A percentile compares a stretch with the other conserved stretches of the same genome.
These are phyloP conservation scores for Yponomeuta cagnagella DNA, from an alignment of 2,888 invertebrate genomes.

Conservation along the genomic window DNA sequence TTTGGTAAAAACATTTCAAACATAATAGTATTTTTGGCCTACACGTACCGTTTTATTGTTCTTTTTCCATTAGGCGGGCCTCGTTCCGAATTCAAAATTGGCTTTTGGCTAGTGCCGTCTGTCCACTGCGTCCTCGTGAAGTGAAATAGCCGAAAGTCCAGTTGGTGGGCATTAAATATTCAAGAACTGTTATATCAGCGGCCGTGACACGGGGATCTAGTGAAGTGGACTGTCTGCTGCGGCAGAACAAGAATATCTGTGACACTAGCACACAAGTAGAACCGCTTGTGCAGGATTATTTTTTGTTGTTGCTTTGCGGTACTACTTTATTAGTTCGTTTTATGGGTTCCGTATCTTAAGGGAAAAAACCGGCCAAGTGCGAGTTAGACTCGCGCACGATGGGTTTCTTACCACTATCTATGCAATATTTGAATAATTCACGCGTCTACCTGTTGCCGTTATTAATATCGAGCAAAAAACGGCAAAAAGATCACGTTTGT, in stretches of 20 bases:
- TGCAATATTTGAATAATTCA: no score
- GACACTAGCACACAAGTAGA: background rate
- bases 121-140: background rate
- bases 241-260: background rate
- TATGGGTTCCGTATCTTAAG: no score
- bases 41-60: constrained; percentile 1
- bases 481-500: no score
- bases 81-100: constrained; percentile 3
- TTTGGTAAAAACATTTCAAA: background rate
- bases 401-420: no score
- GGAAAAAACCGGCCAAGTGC: no score
- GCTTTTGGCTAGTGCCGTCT: background rate
- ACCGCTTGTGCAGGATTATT: background rate
- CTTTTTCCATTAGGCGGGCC: background rate
- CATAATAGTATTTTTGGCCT: background rate
- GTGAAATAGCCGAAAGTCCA: background rate
- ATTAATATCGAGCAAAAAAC: no score
- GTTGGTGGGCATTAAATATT: background rate
- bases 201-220: background rate
- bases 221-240: background rate
- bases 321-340: no score
- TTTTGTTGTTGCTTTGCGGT: no score
- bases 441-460: no score
- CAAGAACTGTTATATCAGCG: background rate
- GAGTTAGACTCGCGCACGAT: no score